A percentile compares a stretch with the other conserved stretches of the same genome.
Conservation (phyloP, 2,113 vertebrate species). For the Pycnonotus jocosus region DNA sequence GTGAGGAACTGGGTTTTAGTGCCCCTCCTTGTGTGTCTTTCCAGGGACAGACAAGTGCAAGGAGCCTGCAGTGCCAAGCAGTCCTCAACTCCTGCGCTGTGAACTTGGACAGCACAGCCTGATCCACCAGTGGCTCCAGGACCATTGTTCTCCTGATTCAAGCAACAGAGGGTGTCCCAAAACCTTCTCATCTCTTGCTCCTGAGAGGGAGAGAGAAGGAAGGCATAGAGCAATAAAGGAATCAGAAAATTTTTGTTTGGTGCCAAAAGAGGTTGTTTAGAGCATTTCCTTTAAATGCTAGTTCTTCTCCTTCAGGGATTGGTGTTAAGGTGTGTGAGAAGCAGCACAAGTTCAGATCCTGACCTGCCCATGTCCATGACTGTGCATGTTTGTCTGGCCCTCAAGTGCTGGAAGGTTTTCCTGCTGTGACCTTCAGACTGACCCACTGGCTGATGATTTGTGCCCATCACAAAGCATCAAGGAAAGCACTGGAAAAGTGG, state of each 20-base stretch:
- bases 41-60: neutral
- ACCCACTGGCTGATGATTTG: neutral
- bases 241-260: neutral
- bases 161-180: neutral
- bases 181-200: neutral
- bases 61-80: neutral
- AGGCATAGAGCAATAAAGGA: neutral
- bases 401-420: neutral
- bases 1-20: neutral
- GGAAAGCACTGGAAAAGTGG: neutral
- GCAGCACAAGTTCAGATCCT: neutral
- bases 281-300: neutral
- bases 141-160: neutral
- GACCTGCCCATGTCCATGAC: neutral
- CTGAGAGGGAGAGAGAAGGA: neutral
- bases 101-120: neutral
- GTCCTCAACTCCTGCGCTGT: neutral
- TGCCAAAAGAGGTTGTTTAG: neutral
- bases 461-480: neutral
- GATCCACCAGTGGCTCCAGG: accelerated
- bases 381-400: neutral
- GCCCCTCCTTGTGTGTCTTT: neutral
- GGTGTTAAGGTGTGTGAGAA: neutral
- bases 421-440: neutral
- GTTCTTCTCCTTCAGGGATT: neutral